Conservation (phyloP, 2,797 vertebrate species). For the Knipowitschia caucasica region DNA sequence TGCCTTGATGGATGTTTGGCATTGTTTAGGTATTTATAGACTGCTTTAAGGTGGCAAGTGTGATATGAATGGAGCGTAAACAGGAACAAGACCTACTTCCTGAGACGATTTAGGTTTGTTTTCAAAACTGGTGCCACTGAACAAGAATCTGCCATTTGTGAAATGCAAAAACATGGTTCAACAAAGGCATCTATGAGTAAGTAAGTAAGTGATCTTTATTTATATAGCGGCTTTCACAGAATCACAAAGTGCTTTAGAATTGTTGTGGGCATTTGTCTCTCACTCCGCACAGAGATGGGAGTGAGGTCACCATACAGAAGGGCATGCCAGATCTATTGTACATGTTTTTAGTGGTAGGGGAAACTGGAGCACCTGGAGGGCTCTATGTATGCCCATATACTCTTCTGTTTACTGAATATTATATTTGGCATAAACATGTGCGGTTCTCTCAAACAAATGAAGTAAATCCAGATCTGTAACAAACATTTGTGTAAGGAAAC, state of each 20-base stretch:
- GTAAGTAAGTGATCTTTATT: too few relatives aligned
- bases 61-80: neutral
- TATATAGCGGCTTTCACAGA: too few relatives aligned
- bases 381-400: too few relatives aligned
- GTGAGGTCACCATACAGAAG: too few relatives aligned
- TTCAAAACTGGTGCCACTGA: neutral
- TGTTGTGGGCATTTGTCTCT: too few relatives aligned
- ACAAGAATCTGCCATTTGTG: neutral
- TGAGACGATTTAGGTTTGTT: neutral
- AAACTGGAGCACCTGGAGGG: too few relatives aligned
- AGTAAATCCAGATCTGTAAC: slow-evolving; percentile 5
- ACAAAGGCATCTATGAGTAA: neutral
- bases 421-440: too few relatives aligned
- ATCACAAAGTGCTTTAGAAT: too few relatives aligned
- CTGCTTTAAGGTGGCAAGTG: neutral
- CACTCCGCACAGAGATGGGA: too few relatives aligned
- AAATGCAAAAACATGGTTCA: neutral
- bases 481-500: neutral
- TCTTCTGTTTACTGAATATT: too few relatives aligned
- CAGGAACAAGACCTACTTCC: neutral
- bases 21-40: neutral
- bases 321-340: too few relatives aligned
- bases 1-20: slow-evolving; percentile 5
- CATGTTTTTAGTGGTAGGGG: too few relatives aligned
- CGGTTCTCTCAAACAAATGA: neutral